Conservation (phyloP, 2,888 invertebrate species). For the Petrolisthes cinctipes region DNA sequence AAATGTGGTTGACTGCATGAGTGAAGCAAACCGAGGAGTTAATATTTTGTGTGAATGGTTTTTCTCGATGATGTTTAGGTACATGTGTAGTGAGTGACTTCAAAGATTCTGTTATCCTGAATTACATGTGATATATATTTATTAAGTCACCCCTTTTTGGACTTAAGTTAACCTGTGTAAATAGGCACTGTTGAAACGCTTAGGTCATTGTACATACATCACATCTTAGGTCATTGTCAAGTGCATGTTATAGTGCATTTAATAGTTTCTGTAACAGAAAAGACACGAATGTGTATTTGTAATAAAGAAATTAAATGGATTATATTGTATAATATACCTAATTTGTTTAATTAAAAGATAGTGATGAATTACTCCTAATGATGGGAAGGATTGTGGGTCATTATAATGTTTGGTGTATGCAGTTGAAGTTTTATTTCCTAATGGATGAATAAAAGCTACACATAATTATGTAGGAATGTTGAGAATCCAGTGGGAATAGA, state of each 20-base stretch:
- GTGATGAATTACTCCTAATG: too few species aligned
- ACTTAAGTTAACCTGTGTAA: constrained; percentile 55
- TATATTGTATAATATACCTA: not conserved
- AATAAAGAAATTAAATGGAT: constrained; percentile 44
- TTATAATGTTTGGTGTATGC: too few species aligned
- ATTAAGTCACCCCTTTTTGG: constrained; percentile 58
- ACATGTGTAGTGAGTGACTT: constrained; percentile 49
- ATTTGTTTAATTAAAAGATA: too few species aligned
- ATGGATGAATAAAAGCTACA: too few species aligned
- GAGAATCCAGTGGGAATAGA: too few species aligned
- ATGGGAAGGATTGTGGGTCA: too few species aligned
- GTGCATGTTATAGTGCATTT: constrained; percentile 63
- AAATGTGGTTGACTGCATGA: constrained; percentile 6
- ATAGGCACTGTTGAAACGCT: constrained; percentile 60
- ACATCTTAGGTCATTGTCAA: constrained; percentile 60
- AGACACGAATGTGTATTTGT: constrained; percentile 61
- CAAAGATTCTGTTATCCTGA: constrained; percentile 55
- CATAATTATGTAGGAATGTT: too few species aligned
- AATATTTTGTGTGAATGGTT: constrained; percentile 38
- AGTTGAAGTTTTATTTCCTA: too few species aligned
- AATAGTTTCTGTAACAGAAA: constrained; percentile 59
- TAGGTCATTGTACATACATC: constrained; percentile 59
- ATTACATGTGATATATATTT: constrained; percentile 63
- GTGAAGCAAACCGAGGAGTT: not conserved
- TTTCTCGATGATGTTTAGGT: constrained; percentile 38